Conservation (phyloP, 2,113 vertebrate species). For the Piaya cayana region DNA sequence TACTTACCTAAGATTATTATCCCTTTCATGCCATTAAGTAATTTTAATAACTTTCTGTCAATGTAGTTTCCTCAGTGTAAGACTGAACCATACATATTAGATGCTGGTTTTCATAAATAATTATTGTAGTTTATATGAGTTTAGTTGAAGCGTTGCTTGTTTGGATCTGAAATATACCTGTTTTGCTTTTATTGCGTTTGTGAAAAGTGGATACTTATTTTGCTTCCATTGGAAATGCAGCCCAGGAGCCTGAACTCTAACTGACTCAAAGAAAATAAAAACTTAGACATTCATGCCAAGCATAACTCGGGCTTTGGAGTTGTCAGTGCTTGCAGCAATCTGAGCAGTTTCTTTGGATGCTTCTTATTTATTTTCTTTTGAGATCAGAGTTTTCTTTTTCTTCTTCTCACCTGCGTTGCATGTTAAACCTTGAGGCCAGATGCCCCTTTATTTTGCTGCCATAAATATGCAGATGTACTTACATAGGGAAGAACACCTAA, state of each 20-base stretch:
- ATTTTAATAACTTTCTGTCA: not conserved
- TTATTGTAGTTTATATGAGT: not conserved
- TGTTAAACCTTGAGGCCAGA: not conserved
- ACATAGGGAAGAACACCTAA: not conserved
- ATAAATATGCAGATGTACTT: not conserved
- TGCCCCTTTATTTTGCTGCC: not conserved
- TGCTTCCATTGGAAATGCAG: not conserved
- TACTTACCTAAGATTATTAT: not conserved
- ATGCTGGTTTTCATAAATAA: not conserved
- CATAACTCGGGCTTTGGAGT: not conserved
- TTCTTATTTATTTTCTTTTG: slow-evolving; percentile 14
- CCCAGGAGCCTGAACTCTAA: not conserved
- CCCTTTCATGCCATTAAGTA: not conserved
- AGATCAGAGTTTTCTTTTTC: too few relatives aligned
- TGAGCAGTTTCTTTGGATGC: not conserved
- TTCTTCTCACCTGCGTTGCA: not conserved
- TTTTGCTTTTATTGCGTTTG: not conserved
- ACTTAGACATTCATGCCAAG: not conserved
- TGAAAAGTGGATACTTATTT: not conserved
- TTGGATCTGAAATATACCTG: not conserved
- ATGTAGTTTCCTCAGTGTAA: not conserved
- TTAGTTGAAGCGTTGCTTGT: not conserved
- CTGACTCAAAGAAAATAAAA: not conserved
- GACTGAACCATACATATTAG: not conserved
- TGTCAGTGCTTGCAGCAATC: not conserved